Evolutionary conservation across 2,113 vertebrate genomes (phyloP).

Genomic region (Monopterus albus): DNA sequence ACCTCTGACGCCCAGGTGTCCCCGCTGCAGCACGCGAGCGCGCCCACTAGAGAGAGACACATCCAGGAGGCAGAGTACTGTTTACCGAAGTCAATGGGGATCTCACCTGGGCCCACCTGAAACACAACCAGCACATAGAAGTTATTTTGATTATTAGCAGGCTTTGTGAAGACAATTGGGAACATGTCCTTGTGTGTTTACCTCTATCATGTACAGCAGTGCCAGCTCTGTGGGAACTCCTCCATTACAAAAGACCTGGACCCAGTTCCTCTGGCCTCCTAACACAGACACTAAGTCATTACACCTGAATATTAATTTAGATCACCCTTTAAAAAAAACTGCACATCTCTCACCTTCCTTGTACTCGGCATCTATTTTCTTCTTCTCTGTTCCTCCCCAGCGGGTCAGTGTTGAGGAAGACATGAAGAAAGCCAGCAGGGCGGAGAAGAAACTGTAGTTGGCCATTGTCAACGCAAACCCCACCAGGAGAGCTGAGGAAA

Average conservation of each 20-base stretch:
- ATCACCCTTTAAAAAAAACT: too few relatives aligned
- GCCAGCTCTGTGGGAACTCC: constrained; percentile 94
- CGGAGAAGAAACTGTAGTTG: constrained; percentile 94
- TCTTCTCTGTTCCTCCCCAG: constrained; percentile 90
- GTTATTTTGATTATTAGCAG: too few relatives aligned
- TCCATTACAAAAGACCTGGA: constrained; percentile 96
- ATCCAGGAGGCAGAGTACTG: constrained; percentile 96
- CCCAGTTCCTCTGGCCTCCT: constrained; percentile 97
- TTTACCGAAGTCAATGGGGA: constrained; percentile 91
- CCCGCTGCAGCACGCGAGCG: constrained; percentile 90
- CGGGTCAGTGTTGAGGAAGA: constrained; percentile 94
- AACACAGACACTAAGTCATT: neutral
- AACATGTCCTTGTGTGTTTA: constrained; percentile 12
- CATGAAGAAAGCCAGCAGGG: constrained; percentile 91
- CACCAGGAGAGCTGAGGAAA: constrained; percentile 87
- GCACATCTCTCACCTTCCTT: constrained; percentile 87
- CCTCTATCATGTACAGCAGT: constrained; percentile 96
- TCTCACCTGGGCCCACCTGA: constrained; percentile 92
- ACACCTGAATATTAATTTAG: too few relatives aligned
- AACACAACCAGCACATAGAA: neutral
- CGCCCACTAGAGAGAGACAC: constrained; percentile 93
- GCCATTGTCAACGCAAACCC: constrained; percentile 94
- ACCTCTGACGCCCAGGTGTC: constrained; percentile 98
- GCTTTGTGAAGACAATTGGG: too few relatives aligned
- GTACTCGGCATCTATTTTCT: constrained; percentile 91